Conservation (phyloP, 1,140 invertebrate genomes). For the Sitobion miscanthi region DNA sequence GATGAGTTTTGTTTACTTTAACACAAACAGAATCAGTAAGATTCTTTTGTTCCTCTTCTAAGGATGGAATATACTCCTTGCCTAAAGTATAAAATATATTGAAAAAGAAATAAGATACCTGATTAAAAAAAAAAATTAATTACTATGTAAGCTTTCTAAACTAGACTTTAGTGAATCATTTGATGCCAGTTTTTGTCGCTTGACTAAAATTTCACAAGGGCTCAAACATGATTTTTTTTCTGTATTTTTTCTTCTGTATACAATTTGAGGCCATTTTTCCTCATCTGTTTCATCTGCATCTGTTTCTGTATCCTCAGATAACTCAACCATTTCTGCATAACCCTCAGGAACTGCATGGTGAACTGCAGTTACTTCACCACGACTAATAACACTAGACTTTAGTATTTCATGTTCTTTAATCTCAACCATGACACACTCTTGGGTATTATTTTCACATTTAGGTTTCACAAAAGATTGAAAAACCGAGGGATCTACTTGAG, state of each 20-base stretch:
- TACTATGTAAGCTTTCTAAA: slow-evolving; percentile 57
- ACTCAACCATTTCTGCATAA: slow-evolving; percentile 66
- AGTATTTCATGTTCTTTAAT: slow-evolving; percentile 68
- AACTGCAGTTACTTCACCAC: slow-evolving; percentile 44
- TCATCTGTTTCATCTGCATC: slow-evolving; percentile 67
- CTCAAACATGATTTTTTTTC: slow-evolving; percentile 56
- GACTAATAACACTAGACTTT: slow-evolving; percentile 63
- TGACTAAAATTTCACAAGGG: slow-evolving; percentile 60
- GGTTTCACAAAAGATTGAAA: slow-evolving; percentile 21
- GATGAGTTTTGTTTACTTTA: slow-evolving; percentile 52
- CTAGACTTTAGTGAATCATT: slow-evolving; percentile 58
- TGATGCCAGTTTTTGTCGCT: slow-evolving; percentile 59
- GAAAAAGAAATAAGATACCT: neutral
- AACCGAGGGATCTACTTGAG: slow-evolving; percentile 62
- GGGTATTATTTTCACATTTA: slow-evolving; percentile 41
- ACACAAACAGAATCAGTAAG: slow-evolving; percentile 42
- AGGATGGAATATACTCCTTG: slow-evolving; percentile 25
- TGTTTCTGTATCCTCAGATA: slow-evolving; percentile 67
- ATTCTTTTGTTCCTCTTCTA: slow-evolving; percentile 26
- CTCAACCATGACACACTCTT: slow-evolving; percentile 66
- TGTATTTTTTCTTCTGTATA: slow-evolving; percentile 58
- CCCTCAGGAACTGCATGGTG: slow-evolving; percentile 31
- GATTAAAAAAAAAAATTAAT: slow-evolving; percentile 1
- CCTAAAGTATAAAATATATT: slow-evolving; percentile 43
- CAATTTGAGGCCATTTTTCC: slow-evolving; percentile 61